Evolutionary conservation across 2,888 invertebrate genomes (phyloP), one percentile per base, ranked within the genome.

Genomic region (Schizotus pectinicornis): DNA sequence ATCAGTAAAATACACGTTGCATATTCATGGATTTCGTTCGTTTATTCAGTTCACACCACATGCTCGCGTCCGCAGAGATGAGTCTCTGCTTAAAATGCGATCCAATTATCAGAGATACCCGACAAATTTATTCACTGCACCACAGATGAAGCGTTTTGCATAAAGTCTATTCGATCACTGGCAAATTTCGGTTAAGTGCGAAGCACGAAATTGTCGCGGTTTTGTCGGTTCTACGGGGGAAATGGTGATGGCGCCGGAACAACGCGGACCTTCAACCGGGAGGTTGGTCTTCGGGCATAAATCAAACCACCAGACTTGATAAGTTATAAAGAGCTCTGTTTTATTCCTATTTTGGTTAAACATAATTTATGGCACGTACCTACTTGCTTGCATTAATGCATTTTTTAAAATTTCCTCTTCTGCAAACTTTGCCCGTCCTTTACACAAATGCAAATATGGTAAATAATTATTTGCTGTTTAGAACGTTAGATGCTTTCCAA

Each of bases 1-100:
- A 72, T 72, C 73, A 70, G 68, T 67, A 72, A 72, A 72, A 73
- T 73, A 72, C 72, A 72, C 71, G 69, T 70, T 72, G 73, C 72
- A 73, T 73, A 73, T 73, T 73, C 73, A 73, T 73, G 71, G 72
- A 65, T 61, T 62, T 63, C 58, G 65, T 67, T 70, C 68, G 70
- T 70, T 67, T 68, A 67, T 68, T 70, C 65, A 59, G 65, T 67
- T 62, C 65, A 61, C 65, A 62, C 67, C 63, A 62, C 68, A 65
- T 64, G 66, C 59, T 61, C 64, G 58, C 52, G 56, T 53, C 49
- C 39, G 43, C 12, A 7, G 54, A 48, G 53, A 53, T 56, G 56
- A 52, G 42, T 49, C 46, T 54, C 61, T 67, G 61, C 65, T 68
- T 69, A 70, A 70, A 69, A 70, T 70, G 67, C 67, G 66, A 72